Conservation (phyloP, 2,888 invertebrate species). For the Deroplatys truncata region DNA sequence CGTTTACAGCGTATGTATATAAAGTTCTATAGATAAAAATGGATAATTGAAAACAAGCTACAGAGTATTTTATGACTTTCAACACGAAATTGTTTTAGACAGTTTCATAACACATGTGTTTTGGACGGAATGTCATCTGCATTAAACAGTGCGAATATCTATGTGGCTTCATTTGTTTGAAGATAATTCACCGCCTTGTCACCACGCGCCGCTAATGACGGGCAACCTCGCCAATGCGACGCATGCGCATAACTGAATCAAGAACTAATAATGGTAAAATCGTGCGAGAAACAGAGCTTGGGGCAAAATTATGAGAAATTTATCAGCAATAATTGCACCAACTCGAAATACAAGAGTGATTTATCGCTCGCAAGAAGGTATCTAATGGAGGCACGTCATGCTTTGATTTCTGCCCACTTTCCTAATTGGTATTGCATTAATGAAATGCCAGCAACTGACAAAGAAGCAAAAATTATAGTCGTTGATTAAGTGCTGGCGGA, state of each 20-base stretch:
- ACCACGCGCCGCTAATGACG: not conserved
- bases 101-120: not conserved
- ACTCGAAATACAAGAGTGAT: not conserved
- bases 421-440: not conserved
- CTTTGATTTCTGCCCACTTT: not conserved
- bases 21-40: too few species aligned
- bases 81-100: not conserved
- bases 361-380: not conserved
- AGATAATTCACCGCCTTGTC: not conserved
- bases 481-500: not conserved
- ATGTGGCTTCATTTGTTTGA: not conserved
- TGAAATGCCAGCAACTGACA: not conserved
- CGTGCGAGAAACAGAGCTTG: not conserved
- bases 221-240: not conserved
- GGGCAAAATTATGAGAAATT: not conserved
- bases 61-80: too few species aligned
- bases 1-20: too few species aligned
- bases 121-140: not conserved
- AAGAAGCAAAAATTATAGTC: not conserved
- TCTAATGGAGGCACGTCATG: not conserved
- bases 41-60: too few species aligned
- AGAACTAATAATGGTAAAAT: not conserved
- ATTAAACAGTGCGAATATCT: not conserved
- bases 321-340: not conserved
- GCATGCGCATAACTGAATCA: not conserved